Conservation (phyloP, 1,140 invertebrate species). For the Cryptotermes secundus region DNA sequence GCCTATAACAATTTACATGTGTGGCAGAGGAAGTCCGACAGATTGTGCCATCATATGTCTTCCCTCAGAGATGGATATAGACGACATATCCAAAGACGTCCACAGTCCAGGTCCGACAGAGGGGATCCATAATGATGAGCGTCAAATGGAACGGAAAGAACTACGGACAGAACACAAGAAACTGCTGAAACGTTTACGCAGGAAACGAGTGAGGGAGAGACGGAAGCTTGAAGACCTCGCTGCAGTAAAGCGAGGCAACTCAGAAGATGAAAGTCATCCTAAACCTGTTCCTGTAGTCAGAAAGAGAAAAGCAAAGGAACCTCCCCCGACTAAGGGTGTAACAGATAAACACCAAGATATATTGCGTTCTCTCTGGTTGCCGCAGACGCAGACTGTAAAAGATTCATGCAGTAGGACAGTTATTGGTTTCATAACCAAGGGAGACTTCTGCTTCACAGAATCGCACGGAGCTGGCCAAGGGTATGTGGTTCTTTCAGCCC, state of each 20-base stretch:
- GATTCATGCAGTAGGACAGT: constrained; percentile 61
- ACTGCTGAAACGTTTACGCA: constrained; percentile 59
- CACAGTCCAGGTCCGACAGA: constrained; percentile 54
- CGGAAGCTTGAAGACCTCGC: constrained; percentile 50
- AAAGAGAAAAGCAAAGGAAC: constrained; percentile 36
- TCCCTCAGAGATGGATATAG: constrained; percentile 37
- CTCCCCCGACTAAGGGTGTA: constrained; percentile 43
- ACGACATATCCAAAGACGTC: constrained; percentile 30
- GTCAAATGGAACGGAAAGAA: constrained; percentile 56
- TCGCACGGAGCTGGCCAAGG: constrained; percentile 64
- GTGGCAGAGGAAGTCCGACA: constrained; percentile 37
- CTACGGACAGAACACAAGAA: constrained; percentile 58
- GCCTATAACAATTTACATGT: constrained; percentile 38
- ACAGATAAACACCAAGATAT: constrained; percentile 55
- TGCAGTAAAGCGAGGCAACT: not conserved
- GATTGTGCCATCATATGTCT: constrained; percentile 40
- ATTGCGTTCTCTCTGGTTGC: constrained; percentile 70
- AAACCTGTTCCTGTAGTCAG: constrained; percentile 21
- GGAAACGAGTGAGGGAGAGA: constrained; percentile 55
- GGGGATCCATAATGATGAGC: constrained; percentile 57
- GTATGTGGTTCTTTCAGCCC: constrained; percentile 60
- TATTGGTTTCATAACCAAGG: constrained; percentile 71
- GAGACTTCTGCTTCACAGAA: constrained; percentile 68
- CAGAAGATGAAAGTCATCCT: not conserved
- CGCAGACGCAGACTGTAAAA: constrained; percentile 56